phyloP scores from a whole-genome alignment of 2,888 invertebrate species.

The Drosophila tanythrix region DNA sequence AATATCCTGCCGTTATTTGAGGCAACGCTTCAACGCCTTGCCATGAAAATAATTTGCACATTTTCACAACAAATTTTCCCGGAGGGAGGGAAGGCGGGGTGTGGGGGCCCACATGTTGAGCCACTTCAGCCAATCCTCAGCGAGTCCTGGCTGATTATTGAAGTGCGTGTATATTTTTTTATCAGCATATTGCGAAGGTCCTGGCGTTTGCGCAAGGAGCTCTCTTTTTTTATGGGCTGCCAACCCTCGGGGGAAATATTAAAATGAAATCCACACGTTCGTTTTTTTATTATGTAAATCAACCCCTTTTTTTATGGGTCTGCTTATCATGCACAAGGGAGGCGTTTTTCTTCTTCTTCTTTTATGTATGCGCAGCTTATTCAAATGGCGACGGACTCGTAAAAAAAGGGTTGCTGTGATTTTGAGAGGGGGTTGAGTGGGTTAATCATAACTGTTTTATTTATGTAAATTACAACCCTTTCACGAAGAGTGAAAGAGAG shows the following conservation, averaged over 20 bases:
- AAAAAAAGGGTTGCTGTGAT: constrained; percentile 77
- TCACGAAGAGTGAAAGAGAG: constrained; percentile 18
- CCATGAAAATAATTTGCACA: constrained; percentile 59
- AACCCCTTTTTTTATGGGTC: constrained; percentile 72
- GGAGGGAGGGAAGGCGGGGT: not conserved
- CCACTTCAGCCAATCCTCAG: constrained; percentile 62
- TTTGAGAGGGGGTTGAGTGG: constrained; percentile 23
- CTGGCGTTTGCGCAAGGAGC: constrained; percentile 66
- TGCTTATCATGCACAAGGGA: constrained; percentile 48
- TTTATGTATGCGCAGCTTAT: constrained; percentile 66
- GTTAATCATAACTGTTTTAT: constrained; percentile 45
- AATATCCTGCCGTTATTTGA: constrained; percentile 52
- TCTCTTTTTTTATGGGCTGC: not conserved
- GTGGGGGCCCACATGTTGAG: constrained; percentile 54
- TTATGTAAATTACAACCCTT: constrained; percentile 81
- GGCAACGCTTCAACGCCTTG: constrained; percentile 70
- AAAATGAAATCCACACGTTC: constrained; percentile 74
- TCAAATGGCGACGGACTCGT: constrained; percentile 62
- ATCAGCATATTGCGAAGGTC: constrained; percentile 54
- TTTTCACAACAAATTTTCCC: not conserved
- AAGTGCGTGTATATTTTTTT: constrained; percentile 10
- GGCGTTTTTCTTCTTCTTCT: constrained; percentile 22
- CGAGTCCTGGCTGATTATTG: constrained; percentile 1
- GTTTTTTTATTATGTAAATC: constrained; percentile 78
- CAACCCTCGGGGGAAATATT: constrained; percentile 67